Base-by-base conservation (phyloP, 2,888 invertebrate genomes). In the Auanema freiburgensis region DNA sequence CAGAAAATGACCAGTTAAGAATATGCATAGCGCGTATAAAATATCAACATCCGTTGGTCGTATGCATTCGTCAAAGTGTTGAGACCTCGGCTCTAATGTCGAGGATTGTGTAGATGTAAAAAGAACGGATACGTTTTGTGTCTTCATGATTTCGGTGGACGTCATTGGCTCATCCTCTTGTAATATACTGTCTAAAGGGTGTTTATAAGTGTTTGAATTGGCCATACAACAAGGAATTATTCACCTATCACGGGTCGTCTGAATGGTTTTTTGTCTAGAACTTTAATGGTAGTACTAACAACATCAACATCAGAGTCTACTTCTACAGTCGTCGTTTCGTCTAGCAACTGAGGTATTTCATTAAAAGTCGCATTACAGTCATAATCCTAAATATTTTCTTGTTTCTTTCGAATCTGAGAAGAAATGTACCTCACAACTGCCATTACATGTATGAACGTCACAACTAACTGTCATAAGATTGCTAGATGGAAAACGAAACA, bases 401-500 rank as follows among this genome's bases (percentile, higher is more conserved):
- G 25, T 10, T 40, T 1, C 16, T 25, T 0, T 3, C 2, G 12
- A 14, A 23, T n/a, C 25, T 40, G 24, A 18, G 14, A 57, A 59
- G 11, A 40, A 51, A 41, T 14, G 43, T 10, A 60, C 52, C 56
- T 69, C 71, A 43, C 71, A 72, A 12, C 43, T 63, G 10, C 67
- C 69, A 23, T 69, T 69, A 52, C 71, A 72, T 1, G 65, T 61
- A 1, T 57, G 61, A 12, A 72, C 67, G 6, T 54, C 57, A 41
- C 71, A 72, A 11, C 63, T 58, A 16, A 72, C 44, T 12, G 57
- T 50, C 2, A 72, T 53, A 41, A 61, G 55, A 24, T 61, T 63
- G 11, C 65, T 57, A 24, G 62, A 55, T 3, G 72, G 69, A 40
- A 72, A 72, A 1, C 72, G 67, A 57, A 72, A 72, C 72, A 72